Base-by-base conservation (phyloP, 2,888 invertebrate species). In the Tillus elongatus region DNA sequence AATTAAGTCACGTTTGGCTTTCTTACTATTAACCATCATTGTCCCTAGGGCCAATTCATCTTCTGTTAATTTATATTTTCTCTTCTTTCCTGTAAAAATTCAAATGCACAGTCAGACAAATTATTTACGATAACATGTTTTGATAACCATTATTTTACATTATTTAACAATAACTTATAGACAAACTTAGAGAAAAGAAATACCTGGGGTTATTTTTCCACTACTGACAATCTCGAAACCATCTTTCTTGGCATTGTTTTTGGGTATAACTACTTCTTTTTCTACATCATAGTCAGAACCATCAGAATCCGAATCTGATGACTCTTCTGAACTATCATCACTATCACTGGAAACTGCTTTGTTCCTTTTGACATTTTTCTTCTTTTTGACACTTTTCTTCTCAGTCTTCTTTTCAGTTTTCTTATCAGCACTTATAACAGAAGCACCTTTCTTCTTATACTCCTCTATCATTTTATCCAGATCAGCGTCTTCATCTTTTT, bases 1-100 rank as follows among this genome's bases (percentile, higher is more conserved):
- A 6, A 84, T 71, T 6, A 97, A 68, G 59, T 99, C 95, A 19
- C 95, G 75, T 54, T 87, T 86, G 9, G 82, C 75, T 67, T 95
- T 97, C 62, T 82, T 83, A 24, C 95, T 93, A 37, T 87, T 82
- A 3, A 89, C 79, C 70, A 99, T 75, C 67, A 93, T 73, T 1
- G 92, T 82, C 2, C 95, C 98, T 19, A 99, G 66, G 0, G 98
- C 97, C 45, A 98, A 67, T 39, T 92, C 92, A 61, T 89, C 84
- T 15, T 89, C 82, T 40, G 79, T 78, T 55, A 96, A 71, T 57
- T 84, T 85, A 30, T 82, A 46, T 27, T 54, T 54, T 42, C 50
- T 53, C 30, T 52, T 54, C 33, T 50, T 51, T 0, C 41, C 44
- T 28, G 30, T 26, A 19, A 19, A n/a, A n/a, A n/a, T n/a, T n/a